Percentiles rank a stretch among this genome's conserved stretches.
These are phyloP conservation scores for Porites australiensis DNA, from an alignment of 64 coral and sea anemone species.

Conservation along the genomic window DNA sequence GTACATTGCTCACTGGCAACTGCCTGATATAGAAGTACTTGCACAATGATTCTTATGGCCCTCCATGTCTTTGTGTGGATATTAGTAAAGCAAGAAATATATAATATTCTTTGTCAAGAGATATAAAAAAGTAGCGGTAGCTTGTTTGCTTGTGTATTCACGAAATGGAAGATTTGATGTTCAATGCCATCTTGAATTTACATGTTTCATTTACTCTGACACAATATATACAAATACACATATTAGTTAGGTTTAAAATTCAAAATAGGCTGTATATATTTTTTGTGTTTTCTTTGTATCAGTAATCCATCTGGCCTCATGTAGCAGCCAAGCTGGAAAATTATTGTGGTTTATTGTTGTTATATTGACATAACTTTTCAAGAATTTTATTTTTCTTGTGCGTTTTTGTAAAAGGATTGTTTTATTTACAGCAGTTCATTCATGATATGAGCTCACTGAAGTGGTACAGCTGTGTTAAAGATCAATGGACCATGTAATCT, in stretches of 20 bases:
- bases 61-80: too few relatives aligned
- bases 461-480: not conserved
- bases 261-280: too few relatives aligned
- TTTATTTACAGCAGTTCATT: not conserved
- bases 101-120: too few relatives aligned
- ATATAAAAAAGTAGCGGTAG: not conserved
- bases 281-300: not conserved
- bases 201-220: not conserved
- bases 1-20: too few relatives aligned
- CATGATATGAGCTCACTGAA: not conserved
- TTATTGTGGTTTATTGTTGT: not conserved
- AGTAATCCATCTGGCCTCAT: not conserved
- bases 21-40: too few relatives aligned
- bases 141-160: slow-evolving; percentile 28
- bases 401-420: not conserved
- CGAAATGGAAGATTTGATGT: slow-evolving; percentile 12
- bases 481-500: too few relatives aligned
- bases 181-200: not conserved
- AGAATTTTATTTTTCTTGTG: slow-evolving; percentile 7
- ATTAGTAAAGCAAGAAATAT: too few relatives aligned
- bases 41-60: too few relatives aligned
- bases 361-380: not conserved
- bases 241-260: too few relatives aligned
- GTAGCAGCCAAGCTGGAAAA: not conserved
- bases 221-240: not conserved